Base-by-base conservation (phyloP, 1,140 invertebrate genomes). In the Laupala kohalensis region DNA sequence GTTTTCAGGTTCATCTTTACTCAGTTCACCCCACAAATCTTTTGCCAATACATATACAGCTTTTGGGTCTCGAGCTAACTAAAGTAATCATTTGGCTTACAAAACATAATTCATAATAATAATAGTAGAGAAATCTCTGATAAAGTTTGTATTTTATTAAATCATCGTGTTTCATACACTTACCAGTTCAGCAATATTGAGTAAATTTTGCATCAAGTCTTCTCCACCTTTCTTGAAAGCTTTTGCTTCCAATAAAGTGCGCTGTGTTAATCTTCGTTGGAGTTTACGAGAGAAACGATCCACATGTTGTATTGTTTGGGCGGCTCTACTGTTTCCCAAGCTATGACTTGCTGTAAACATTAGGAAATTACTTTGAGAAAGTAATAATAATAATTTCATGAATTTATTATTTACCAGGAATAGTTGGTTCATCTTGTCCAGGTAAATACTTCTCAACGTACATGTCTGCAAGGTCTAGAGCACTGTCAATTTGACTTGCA, bases 401-500 rank as follows among this genome's bases (percentile, higher is more conserved):
- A n/a, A n/a, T n/a, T n/a, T n/a, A n/a, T n/a, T n/a, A n/a, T n/a
- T 1, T 0, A 53, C 37, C 37, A 13, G 9, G 9, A 53, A 53
- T 53, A 53, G 9, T 4, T 53, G 37, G 23, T 68, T 30, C 85
- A 76, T 90, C 87, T 69, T 86, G 80, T 5, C 84, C 81, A 24
- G 91, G 90, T 70, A 93, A 81, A 77, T 91, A 92, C 80, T 85
- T 91, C 80, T 93, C 91, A 26, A 93, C 88, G 75, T 92, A 92
- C 76, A 89, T 86, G 76, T 92, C 90, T 63, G 90, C 91, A 25
- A 87, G 87, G 74, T 87, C 85, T 6, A 93, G 81, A 3, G 89
- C 90, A 25, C 85, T 86, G 76, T 92, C 90, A 6, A 92, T 78
- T 25, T 83, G 87, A 64, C 87, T 86, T 3, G 85, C 89, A 0